phyloP scores from a whole-genome alignment of 2,113 vertebrate genomes.

The Paradisaea rubra region DNA sequence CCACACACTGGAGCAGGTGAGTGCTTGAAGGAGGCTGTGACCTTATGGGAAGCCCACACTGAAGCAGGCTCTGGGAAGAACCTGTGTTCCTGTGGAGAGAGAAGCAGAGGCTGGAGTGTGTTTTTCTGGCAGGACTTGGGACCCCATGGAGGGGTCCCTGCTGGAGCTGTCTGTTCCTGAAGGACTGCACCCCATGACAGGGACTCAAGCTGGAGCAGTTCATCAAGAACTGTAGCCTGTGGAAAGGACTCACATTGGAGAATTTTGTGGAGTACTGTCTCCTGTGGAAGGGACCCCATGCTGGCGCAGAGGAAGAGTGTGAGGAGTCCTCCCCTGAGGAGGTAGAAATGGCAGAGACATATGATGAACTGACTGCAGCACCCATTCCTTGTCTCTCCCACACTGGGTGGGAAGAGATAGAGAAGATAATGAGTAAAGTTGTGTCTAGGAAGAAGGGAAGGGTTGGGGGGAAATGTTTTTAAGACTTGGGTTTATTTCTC shows the following conservation, averaged over 20 bases:
- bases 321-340: background rate
- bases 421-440: background rate
- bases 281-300: background rate
- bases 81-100: background rate
- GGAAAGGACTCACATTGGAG: background rate
- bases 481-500: background rate
- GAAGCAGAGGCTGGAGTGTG: background rate
- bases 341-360: background rate
- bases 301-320: background rate
- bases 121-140: background rate
- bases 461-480: background rate
- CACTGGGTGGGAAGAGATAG: background rate
- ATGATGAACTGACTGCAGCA: background rate
- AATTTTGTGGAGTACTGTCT: background rate
- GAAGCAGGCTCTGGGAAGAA: background rate
- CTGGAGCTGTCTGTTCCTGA: background rate
- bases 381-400: background rate
- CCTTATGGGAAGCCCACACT: background rate
- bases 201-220: background rate
- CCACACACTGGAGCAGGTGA: background rate
- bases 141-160: fast-evolving
- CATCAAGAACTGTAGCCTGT: background rate
- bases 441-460: background rate
- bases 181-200: background rate
- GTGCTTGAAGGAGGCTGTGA: background rate